Evolutionary conservation across 2,888 invertebrate species (phyloP).

Genomic region (Rhabditoides inermis): DNA sequence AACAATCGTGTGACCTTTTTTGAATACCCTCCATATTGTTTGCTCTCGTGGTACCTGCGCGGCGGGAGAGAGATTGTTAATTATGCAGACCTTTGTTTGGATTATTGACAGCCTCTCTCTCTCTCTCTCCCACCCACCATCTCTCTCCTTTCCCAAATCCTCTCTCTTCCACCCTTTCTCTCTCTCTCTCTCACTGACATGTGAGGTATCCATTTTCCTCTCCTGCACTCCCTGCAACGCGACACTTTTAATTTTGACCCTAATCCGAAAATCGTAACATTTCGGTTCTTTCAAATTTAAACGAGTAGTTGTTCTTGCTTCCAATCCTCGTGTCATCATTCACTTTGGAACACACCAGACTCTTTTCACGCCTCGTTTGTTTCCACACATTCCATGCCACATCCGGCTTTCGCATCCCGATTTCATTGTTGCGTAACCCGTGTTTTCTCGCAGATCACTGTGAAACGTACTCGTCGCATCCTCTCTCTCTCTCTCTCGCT

Average conservation of each 20-base stretch:
- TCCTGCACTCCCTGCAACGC: background rate
- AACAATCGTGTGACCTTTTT: conserved; percentile 6
- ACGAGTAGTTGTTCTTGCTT: conserved; percentile 13
- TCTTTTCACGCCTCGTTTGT: too few species aligned
- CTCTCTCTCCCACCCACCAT: background rate
- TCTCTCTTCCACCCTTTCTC: conserved; percentile 2
- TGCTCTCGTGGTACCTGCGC: conserved; percentile 17
- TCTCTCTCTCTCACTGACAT: conserved; percentile 3
- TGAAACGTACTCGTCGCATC: too few species aligned
- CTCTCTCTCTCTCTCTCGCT: conserved; percentile 1
- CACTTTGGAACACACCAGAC: too few species aligned
- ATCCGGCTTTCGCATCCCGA: too few species aligned
- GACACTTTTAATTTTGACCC: too few species aligned
- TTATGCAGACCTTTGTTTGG: too few species aligned
- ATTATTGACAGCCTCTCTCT: conserved; percentile 8
- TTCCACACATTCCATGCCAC: too few species aligned
- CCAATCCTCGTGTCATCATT: conserved; percentile 12
- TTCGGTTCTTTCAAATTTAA: too few species aligned
- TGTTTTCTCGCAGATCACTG: too few species aligned
- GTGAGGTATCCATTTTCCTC: conserved; percentile 3
- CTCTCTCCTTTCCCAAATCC: background rate
- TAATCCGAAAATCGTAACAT: too few species aligned
- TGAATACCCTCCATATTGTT: conserved; percentile 11
- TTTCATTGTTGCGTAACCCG: too few species aligned
- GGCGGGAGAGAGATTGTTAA: too few species aligned